Conservation (phyloP, 2,888 invertebrate species). For the Ophioninae sp. region DNA sequence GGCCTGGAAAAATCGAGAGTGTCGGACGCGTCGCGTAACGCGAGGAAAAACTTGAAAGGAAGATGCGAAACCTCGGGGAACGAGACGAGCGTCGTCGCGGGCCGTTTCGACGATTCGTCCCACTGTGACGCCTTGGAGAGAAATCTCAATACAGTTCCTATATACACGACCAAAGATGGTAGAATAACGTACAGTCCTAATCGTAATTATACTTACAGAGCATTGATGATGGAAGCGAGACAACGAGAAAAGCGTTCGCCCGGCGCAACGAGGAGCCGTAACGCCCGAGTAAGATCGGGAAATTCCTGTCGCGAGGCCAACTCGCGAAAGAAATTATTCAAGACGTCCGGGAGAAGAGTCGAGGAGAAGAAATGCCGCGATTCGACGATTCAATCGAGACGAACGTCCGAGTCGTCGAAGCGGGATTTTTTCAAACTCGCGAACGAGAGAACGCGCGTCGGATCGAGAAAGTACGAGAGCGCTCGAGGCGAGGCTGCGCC, state of each 20-base stretch:
- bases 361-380: neutral
- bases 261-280: slow-evolving; percentile 32
- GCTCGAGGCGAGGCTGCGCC: neutral
- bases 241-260: slow-evolving; percentile 67
- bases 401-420: slow-evolving; percentile 21
- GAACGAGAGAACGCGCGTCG: slow-evolving; percentile 6
- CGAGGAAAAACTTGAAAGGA: slow-evolving; percentile 52
- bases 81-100: slow-evolving; percentile 26
- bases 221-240: slow-evolving; percentile 74
- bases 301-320: slow-evolving; percentile 28
- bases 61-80: slow-evolving; percentile 46
- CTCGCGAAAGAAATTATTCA: slow-evolving; percentile 19
- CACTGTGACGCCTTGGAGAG: slow-evolving; percentile 53
- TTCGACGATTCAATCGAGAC: neutral
- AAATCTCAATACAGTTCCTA: slow-evolving; percentile 76
- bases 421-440: neutral
- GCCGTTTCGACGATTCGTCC: slow-evolving; percentile 39
- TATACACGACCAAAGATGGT: slow-evolving; percentile 79
- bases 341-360: neutral
- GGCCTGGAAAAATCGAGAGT: slow-evolving; percentile 44
- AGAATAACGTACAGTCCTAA: slow-evolving; percentile 79
- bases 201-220: slow-evolving; percentile 75
- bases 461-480: slow-evolving; percentile 32
- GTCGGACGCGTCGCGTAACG: slow-evolving; percentile 19
- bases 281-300: slow-evolving; percentile 39